Evolutionary conservation across 2,113 vertebrate genomes (phyloP).

Genomic region (Phrynosoma blainvillii): DNA sequence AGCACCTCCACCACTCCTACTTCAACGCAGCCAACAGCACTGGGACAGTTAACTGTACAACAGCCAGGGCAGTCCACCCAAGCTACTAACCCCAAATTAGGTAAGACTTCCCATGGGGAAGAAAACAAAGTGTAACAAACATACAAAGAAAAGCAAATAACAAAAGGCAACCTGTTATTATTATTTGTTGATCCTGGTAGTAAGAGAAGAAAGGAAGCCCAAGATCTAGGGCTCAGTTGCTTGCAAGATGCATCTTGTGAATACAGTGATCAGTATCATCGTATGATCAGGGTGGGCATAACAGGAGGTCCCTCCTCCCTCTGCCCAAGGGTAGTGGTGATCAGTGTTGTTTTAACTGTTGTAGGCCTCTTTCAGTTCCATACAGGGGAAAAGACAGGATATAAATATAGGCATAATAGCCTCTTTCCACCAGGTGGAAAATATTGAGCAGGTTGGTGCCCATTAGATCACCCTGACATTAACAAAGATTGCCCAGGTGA

Average conservation of each 20-base stretch:
- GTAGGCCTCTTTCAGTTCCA: too few species aligned
- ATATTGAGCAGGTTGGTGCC: too few species aligned
- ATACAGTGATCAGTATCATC: too few species aligned
- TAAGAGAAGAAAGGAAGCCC: too few species aligned
- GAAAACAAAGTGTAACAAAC: neutral
- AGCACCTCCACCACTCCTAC: slow-evolving; percentile 76
- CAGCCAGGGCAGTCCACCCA: slow-evolving; percentile 74
- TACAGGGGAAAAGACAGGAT: too few species aligned
- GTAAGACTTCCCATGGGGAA: slow-evolving; percentile 66
- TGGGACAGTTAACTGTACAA: slow-evolving; percentile 73
- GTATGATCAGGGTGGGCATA: neutral
- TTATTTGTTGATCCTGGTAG: neutral
- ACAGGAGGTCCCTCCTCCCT: neutral
- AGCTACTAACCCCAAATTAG: slow-evolving; percentile 78
- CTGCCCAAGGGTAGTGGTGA: neutral
- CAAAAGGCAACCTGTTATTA: neutral
- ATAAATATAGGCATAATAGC: too few species aligned
- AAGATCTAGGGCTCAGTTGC: too few species aligned
- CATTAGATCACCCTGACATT: too few species aligned
- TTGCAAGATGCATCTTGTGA: neutral
- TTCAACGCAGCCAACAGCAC: slow-evolving; percentile 71
- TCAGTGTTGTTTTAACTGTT: neutral
- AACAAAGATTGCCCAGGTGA: too few species aligned
- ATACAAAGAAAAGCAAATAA: neutral
- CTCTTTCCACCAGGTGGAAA: too few species aligned